Evolutionary conservation across 2,888 invertebrate genomes (phyloP).

Genomic region (Bugulina stolonifera): DNA sequence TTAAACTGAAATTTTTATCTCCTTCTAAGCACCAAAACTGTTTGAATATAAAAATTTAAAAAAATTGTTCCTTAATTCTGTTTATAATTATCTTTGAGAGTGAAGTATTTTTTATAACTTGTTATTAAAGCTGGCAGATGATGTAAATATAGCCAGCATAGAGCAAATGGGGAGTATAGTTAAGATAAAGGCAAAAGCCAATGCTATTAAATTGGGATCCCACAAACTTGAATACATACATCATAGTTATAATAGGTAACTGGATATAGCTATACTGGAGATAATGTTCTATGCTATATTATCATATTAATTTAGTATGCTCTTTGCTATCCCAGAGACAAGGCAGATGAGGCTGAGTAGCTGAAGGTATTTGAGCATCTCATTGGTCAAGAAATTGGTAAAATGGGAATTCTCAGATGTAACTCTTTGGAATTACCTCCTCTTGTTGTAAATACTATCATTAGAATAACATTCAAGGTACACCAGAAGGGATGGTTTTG

Average conservation of each 20-base stretch:
- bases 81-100: neutral
- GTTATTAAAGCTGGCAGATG: neutral
- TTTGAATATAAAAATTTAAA: constrained; percentile 1
- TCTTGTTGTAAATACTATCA: neutral
- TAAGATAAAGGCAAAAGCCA: neutral
- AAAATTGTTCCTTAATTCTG: neutral
- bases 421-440: neutral
- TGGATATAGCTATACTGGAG: neutral
- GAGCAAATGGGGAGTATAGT: neutral
- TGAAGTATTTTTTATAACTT: neutral
- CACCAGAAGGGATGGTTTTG: too few relatives aligned
- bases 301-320: neutral
- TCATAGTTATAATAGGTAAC: neutral
- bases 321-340: neutral
- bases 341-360: neutral
- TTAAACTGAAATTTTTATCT: neutral
- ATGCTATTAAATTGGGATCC: too few relatives aligned
- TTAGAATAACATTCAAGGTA: too few relatives aligned
- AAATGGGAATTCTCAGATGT: neutral
- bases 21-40: constrained; percentile 19
- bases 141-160: neutral
- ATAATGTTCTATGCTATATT: neutral
- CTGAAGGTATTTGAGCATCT: neutral
- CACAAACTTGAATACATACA: neutral
- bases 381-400: neutral